Evolutionary conservation across 2,113 vertebrate genomes (phyloP).

Genomic region (Myrmecophaga tridactyla): DNA sequence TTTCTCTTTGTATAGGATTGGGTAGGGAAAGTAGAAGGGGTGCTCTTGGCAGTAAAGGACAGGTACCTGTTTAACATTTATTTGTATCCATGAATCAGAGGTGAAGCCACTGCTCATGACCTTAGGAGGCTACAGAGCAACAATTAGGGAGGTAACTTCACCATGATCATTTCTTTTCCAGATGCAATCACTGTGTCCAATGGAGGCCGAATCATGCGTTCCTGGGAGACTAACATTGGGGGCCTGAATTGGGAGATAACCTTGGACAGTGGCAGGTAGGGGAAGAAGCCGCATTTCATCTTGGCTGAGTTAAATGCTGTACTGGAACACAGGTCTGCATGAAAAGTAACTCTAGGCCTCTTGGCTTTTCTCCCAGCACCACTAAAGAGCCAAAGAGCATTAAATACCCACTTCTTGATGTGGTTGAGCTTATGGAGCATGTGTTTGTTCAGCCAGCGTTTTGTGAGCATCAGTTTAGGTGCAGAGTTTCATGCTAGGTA

Average conservation of each 20-base stretch:
- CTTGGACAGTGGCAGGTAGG: slow-evolving; percentile 94
- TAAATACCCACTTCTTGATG: background rate
- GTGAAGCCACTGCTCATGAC: rapidly evolving
- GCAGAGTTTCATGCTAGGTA: background rate
- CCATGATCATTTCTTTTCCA: slow-evolving; percentile 64
- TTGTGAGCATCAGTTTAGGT: background rate
- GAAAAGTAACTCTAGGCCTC: background rate
- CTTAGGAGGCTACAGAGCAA: rapidly evolving
- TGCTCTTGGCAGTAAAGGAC: background rate
- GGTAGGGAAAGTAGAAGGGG: background rate
- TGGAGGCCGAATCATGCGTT: slow-evolving; percentile 91
- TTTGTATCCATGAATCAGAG: background rate
- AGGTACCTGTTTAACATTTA: background rate
- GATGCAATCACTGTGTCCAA: slow-evolving; percentile 92
- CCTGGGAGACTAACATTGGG: slow-evolving; percentile 95
- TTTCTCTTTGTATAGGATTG: background rate
- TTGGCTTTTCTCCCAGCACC: background rate
- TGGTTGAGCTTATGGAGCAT: background rate
- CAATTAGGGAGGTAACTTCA: background rate
- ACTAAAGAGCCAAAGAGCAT: background rate
- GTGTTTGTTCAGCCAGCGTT: background rate
- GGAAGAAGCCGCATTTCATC: rapidly evolving
- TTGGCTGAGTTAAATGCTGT: background rate
- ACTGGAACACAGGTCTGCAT: background rate
- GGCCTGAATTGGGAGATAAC: slow-evolving; percentile 96